Percentiles rank a stretch among this genome's conserved stretches.
Conservation (phyloP, 2,113 vertebrate species). For the Bos javanicus region DNA sequence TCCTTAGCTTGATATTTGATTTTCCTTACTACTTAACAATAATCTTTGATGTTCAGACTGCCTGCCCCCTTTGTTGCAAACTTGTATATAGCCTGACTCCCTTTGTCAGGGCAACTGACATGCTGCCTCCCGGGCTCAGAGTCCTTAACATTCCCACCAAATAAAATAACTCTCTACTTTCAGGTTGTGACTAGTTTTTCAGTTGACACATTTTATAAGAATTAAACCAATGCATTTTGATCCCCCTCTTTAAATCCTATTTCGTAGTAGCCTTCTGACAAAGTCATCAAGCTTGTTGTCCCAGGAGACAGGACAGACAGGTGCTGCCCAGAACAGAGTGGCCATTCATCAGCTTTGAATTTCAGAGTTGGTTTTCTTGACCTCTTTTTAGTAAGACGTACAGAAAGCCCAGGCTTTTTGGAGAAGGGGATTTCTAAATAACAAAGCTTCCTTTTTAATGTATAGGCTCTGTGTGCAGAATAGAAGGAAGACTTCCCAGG, state of each 20-base stretch:
- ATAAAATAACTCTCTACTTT: neutral
- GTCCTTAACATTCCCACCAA: neutral
- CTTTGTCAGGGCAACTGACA: neutral
- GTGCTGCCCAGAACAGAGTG: neutral
- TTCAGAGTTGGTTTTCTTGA: slow-evolving; percentile 56
- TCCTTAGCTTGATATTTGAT: neutral
- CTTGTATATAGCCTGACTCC: neutral
- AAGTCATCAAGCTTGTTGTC: slow-evolving; percentile 32
- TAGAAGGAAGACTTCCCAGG: neutral
- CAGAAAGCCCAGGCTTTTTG: slow-evolving; percentile 18
- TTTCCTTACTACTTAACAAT: neutral
- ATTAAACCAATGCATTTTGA: slow-evolving; percentile 1
- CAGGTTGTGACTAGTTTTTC: neutral
- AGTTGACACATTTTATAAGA: neutral
- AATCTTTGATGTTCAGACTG: neutral
- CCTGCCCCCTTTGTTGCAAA: neutral
- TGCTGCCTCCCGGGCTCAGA: neutral
- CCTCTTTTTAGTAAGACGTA: slow-evolving; percentile 23
- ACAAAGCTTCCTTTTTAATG: slow-evolving; percentile 42
- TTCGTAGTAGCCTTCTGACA: slow-evolving; percentile 27
- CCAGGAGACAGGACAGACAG: slow-evolving; percentile 26
- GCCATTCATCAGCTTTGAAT: slow-evolving; percentile 33
- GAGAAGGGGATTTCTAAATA: slow-evolving; percentile 41
- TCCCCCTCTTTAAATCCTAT: neutral
- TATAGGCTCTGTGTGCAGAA: neutral